Conservation (phyloP, 2,797 vertebrate genomes). For the Sebastes goodei region DNA sequence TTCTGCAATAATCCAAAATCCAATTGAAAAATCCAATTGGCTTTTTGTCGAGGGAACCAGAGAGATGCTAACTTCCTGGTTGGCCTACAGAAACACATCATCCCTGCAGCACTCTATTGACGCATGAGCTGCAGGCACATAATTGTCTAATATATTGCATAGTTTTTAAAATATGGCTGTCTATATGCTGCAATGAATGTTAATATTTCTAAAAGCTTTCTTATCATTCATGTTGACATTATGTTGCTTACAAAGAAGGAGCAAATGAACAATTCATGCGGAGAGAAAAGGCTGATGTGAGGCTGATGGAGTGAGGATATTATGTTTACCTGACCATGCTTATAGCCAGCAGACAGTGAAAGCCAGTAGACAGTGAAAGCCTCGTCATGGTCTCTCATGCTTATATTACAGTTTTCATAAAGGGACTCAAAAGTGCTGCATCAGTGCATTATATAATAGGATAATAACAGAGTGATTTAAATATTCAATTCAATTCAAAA, state of each 20-base stretch:
- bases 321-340: conserved; percentile 45
- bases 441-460: background rate
- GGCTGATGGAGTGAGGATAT: conserved; percentile 29
- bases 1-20: no score
- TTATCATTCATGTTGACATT: conserved; percentile 47
- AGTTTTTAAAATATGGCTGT: background rate
- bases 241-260: conserved; percentile 27
- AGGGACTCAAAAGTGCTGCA: background rate
- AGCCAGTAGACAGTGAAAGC: conserved; percentile 17
- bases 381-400: background rate
- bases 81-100: no score
- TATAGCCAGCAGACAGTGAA: conserved; percentile 36
- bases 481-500: background rate
- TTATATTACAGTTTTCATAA: conserved; percentile 27
- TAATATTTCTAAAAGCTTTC: conserved; percentile 45
- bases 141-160: background rate
- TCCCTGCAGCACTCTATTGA: background rate
- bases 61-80: no score
- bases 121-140: conserved; percentile 23
- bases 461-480: background rate
- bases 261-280: conserved; percentile 59
- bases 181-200: conserved; percentile 18
- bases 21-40: no score
- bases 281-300: conserved; percentile 44
- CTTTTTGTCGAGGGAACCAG: no score